Conservation (phyloP, 2,797 vertebrate genomes). For the Erethizon dorsatum region DNA sequence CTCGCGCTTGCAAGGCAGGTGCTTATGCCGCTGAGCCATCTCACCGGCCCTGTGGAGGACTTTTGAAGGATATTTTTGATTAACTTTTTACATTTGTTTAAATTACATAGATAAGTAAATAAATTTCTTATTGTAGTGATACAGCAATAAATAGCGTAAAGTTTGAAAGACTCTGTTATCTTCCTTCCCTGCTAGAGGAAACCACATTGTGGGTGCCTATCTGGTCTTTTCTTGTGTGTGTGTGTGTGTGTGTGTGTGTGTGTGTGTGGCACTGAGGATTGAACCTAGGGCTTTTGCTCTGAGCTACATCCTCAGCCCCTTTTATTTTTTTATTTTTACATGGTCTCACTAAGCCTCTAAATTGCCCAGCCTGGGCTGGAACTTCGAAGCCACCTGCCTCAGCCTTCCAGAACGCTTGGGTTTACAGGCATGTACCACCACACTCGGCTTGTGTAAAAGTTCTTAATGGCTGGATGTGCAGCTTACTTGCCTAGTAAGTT, state of each 20-base stretch:
- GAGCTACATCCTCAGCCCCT: background rate
- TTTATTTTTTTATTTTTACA: background rate
- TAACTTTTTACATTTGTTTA: slow-evolving; percentile 58
- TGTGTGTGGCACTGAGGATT: background rate
- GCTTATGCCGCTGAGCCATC: no score
- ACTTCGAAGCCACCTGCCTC: background rate
- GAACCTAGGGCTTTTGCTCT: background rate
- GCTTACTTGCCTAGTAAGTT: background rate
- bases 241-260: background rate
- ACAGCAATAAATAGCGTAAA: slow-evolving; percentile 14
- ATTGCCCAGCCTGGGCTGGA: background rate
- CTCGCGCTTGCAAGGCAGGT: no score
- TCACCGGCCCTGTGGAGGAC: background rate
- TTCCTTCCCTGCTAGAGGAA: background rate
- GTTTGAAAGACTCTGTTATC: background rate
- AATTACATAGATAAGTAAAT: background rate
- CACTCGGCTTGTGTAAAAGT: slow-evolving; percentile 28
- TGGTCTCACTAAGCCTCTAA: background rate
- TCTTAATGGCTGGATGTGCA: background rate
- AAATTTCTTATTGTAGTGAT: slow-evolving; percentile 17
- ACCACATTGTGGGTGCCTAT: background rate
- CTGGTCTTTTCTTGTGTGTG: background rate
- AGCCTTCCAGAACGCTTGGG: background rate
- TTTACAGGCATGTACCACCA: background rate
- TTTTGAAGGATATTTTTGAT: slow-evolving; percentile 32